A percentile compares a stretch with the other conserved stretches of the same genome.
phyloP scores from a whole-genome alignment of 2,888 invertebrate species.

The Clitarchus hookeri region DNA sequence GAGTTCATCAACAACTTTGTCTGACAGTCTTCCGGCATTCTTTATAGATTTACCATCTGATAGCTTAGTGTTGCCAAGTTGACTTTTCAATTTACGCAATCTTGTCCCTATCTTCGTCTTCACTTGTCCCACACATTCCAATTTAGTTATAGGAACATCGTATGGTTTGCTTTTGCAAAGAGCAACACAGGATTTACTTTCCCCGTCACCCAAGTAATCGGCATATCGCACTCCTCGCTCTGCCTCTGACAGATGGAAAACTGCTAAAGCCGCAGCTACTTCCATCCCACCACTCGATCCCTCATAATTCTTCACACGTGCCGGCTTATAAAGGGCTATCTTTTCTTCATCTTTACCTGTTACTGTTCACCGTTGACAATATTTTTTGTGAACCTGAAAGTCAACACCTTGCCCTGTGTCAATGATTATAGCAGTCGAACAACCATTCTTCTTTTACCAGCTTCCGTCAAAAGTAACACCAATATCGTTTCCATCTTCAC shows the following conservation, averaged over 20 bases:
- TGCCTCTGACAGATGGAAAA: background rate
- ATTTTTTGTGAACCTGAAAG: slow-evolving; percentile 9
- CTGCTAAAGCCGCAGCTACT: background rate
- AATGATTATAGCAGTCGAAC: background rate
- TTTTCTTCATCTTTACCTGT: background rate
- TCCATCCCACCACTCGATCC: background rate
- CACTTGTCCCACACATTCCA: slow-evolving; percentile 1
- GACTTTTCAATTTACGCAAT: background rate
- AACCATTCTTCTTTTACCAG: slow-evolving; percentile 17
- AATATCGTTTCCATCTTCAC: background rate
- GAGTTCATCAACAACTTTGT: no score
- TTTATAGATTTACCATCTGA: no score
- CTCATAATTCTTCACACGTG: background rate
- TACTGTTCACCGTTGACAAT: background rate
- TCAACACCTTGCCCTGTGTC: slow-evolving; percentile 6
- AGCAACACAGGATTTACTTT: no score
- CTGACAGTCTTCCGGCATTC: no score
- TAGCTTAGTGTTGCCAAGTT: no score
- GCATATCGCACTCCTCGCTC: background rate
- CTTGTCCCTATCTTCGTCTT: background rate
- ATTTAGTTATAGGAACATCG: slow-evolving; percentile 3
- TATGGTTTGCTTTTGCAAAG: no score
- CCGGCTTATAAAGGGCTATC: background rate
- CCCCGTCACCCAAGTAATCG: background rate
- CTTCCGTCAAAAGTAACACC: background rate